Percentiles rank a stretch among this genome's conserved stretches.
Conservation (phyloP, 2,797 vertebrate genomes). For the Melanotaenia boesemani region DNA sequence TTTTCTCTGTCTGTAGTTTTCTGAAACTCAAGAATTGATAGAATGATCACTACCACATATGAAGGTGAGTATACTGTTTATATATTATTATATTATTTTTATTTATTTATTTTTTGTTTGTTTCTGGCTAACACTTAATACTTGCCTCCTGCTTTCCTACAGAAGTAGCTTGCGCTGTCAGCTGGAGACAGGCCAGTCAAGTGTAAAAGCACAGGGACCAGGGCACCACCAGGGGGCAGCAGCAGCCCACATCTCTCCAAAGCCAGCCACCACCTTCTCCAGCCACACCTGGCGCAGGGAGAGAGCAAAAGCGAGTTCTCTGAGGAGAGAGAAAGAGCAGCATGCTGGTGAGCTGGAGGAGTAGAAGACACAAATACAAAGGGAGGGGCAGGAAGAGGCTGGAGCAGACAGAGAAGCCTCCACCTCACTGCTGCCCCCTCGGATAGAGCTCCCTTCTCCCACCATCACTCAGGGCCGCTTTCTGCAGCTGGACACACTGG, state of each 20-base stretch:
- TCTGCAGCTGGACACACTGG: slow-evolving; percentile 77
- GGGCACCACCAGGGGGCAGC: slow-evolving; percentile 87
- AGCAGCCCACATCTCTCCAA: slow-evolving; percentile 86
- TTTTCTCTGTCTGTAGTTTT: slow-evolving; percentile 75
- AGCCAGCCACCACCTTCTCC: slow-evolving; percentile 75
- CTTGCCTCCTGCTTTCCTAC: background rate
- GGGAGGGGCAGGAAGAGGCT: slow-evolving; percentile 46
- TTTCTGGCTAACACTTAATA: slow-evolving; percentile 9
- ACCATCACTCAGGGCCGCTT: slow-evolving; percentile 82
- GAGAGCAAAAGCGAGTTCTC: slow-evolving; percentile 67
- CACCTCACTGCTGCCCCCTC: slow-evolving; percentile 85
- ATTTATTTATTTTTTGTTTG: background rate
- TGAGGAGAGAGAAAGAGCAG: slow-evolving; percentile 26
- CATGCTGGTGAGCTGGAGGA: slow-evolving; percentile 70
- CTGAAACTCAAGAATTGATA: slow-evolving; percentile 87
- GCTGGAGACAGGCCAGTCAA: slow-evolving; percentile 57
- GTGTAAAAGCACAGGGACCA: slow-evolving; percentile 74
- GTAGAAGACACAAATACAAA: slow-evolving; percentile 56
- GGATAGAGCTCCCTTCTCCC: slow-evolving; percentile 68
- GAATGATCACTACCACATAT: slow-evolving; percentile 78
- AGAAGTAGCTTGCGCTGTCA: slow-evolving; percentile 78
- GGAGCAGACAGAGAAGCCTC: slow-evolving; percentile 71
- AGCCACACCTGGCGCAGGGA: slow-evolving; percentile 74
- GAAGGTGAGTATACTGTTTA: slow-evolving; percentile 60
- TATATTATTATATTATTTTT: no score